These are phyloP conservation scores for Sebastes ruberrimus DNA, from an alignment of 2,797 vertebrate genomes.

Conservation along the genomic window DNA sequence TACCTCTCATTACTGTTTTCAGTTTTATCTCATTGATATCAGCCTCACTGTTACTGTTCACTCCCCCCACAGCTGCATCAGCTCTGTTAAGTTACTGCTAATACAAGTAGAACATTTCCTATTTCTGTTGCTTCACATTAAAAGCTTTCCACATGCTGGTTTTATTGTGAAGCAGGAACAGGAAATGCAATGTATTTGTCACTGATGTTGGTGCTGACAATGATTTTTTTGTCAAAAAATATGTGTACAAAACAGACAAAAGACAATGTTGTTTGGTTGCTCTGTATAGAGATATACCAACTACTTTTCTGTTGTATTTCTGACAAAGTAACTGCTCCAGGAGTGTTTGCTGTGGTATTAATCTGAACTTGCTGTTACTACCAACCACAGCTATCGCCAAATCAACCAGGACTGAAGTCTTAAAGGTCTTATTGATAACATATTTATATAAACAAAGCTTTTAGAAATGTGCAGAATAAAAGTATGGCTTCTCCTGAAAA, in stretches of 20 bases:
- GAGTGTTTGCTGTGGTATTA: neutral
- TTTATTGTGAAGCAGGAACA: conserved; percentile 17
- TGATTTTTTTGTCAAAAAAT: neutral
- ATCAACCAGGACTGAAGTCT: neutral
- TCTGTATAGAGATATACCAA: neutral
- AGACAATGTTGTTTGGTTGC: neutral
- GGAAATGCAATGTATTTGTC: neutral
- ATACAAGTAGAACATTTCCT: neutral
- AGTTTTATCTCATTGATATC: neutral
- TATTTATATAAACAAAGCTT: too few relatives aligned
- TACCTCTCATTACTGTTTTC: neutral
- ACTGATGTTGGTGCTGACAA: neutral
- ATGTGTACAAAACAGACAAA: neutral
- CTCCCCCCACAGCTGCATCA: neutral
- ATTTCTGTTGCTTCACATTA: conserved; percentile 1
- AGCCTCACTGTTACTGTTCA: neutral
- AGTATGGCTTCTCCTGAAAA: too few relatives aligned
- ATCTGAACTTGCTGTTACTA: neutral
- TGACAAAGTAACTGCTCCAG: neutral
- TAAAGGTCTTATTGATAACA: neutral
- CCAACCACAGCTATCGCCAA: neutral
- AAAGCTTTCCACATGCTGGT: neutral
- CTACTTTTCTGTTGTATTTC: neutral
- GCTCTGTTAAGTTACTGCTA: neutral
- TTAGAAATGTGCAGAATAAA: too few relatives aligned